A percentile compares a stretch with the other conserved stretches of the same genome.
Evolutionary conservation across 1,140 invertebrate genomes (phyloP).

Genomic region (Achatina immaculata): DNA sequence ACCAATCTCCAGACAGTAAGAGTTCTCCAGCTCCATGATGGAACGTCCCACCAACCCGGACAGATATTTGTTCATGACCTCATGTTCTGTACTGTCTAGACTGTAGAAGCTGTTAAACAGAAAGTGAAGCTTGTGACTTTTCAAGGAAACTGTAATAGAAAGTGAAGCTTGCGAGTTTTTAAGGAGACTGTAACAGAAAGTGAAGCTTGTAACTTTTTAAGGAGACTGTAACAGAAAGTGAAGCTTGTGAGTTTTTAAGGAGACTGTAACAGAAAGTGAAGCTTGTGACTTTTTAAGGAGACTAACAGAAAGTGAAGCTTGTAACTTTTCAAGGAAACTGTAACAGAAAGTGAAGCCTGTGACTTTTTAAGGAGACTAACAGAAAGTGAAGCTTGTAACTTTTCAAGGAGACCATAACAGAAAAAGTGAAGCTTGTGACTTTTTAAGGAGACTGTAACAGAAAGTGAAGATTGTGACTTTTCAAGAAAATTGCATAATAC

Average conservation of each 20-base stretch:
- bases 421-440: constrained; percentile 1
- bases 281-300: background rate
- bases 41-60: constrained; percentile 83
- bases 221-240: too few relatives aligned
- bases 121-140: background rate
- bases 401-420: constrained; percentile 75
- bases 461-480: too few relatives aligned
- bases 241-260: too few relatives aligned
- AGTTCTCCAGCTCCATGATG: constrained; percentile 79
- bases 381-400: too few relatives aligned
- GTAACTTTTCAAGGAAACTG: too few relatives aligned
- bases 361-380: too few relatives aligned
- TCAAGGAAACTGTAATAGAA: background rate
- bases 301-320: too few relatives aligned
- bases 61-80: constrained; percentile 78
- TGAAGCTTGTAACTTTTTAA: background rate
- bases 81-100: constrained; percentile 82
- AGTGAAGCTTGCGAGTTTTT: too few relatives aligned
- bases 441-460: background rate
- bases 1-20: constrained; percentile 81
- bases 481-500: too few relatives aligned
- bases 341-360: constrained; percentile 20
- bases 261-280: constrained; percentile 29
- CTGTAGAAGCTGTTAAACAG: constrained; percentile 80
- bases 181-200: too few relatives aligned